These are phyloP conservation scores for Zeugodacus cucurbitae DNA, from an alignment of 1,140 invertebrate genomes.

Conservation along the genomic window DNA sequence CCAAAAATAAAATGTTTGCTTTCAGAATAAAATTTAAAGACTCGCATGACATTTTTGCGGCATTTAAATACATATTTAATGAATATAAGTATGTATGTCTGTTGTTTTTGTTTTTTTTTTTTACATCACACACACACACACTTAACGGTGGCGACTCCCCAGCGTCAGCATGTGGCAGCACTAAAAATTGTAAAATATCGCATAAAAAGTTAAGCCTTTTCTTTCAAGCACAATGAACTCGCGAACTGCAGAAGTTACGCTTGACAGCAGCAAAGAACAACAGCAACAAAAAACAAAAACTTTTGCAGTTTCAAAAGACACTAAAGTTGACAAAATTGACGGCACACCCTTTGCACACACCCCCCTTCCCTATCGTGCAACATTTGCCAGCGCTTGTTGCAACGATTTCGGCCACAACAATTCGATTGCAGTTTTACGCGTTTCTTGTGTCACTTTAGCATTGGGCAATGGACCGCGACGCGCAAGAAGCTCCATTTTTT, in stretches of 20 bases:
- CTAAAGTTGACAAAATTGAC: background rate
- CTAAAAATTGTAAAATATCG: background rate
- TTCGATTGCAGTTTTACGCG: conserved; percentile 23
- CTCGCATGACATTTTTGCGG: too few species aligned
- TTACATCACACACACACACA: background rate
- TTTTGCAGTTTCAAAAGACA: background rate
- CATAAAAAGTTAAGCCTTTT: conserved; percentile 4
- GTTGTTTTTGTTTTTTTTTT: background rate
- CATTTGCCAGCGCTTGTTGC: background rate
- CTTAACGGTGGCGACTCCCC: too few species aligned
- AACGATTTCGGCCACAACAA: background rate
- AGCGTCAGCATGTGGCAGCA: background rate
- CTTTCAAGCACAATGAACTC: background rate
- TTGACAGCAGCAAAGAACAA: too few species aligned
- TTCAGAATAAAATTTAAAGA: too few species aligned
- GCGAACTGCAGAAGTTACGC: background rate
- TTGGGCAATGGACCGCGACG: background rate
- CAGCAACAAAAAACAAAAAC: too few species aligned
- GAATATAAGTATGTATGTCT: background rate
- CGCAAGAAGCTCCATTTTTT: background rate
- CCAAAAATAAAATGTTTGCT: too few species aligned
- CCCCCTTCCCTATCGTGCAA: background rate
- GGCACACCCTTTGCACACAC: background rate
- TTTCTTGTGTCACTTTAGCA: conserved; percentile 3
- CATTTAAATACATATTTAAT: too few species aligned